Evolutionary conservation across 2,888 invertebrate species (phyloP).

Genomic region (Drosophila nr. perissopoda): DNA sequence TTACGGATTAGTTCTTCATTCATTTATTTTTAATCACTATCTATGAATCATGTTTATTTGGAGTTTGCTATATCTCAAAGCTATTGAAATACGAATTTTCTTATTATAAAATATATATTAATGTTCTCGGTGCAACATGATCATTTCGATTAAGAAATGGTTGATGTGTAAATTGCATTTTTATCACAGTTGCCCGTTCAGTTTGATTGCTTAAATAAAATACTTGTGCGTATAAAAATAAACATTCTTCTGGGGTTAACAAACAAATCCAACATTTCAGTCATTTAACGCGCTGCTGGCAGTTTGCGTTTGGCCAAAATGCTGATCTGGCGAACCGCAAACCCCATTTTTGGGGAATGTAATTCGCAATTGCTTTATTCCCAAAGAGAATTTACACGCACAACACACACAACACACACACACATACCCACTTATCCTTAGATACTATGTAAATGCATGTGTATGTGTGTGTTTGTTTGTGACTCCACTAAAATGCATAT

Average conservation of each 20-base stretch:
- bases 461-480: background rate
- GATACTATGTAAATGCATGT: constrained; percentile 24
- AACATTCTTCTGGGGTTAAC: background rate
- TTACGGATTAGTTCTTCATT: background rate
- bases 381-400: constrained; percentile 7
- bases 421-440: background rate
- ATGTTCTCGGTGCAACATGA: background rate
- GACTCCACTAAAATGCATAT: constrained; percentile 40
- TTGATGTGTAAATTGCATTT: background rate
- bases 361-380: constrained; percentile 45
- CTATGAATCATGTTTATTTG: background rate
- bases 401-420: constrained; percentile 1
- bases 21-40: background rate
- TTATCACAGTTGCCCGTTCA: background rate
- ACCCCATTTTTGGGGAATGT: constrained; percentile 28
- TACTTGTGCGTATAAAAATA: background rate
- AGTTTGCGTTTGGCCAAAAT: constrained; percentile 31
- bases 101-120: background rate
- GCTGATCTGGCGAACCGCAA: constrained; percentile 26
- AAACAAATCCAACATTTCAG: background rate
- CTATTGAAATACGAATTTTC: background rate
- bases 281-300: constrained; percentile 24
- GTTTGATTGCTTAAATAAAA: background rate
- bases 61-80: accelerated
- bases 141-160: background rate